phyloP scores from a whole-genome alignment of 2,113 vertebrate genomes.

The Oreotragus oreotragus region DNA sequence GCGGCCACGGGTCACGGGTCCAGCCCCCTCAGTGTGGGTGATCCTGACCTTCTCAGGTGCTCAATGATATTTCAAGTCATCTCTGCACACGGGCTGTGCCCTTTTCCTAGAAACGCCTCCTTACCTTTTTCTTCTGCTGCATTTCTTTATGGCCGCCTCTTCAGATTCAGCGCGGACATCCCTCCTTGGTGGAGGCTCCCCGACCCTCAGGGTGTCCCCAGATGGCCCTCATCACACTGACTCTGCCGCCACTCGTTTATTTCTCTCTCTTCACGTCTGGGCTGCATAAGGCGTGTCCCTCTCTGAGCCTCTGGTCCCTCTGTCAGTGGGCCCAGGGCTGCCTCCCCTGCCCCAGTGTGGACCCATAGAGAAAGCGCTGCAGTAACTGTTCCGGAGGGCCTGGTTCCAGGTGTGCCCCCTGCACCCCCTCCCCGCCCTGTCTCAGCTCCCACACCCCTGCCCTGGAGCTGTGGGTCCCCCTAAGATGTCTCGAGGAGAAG shows the following conservation, averaged over 20 bases:
- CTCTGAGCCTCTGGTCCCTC: background rate
- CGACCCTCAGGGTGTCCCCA: accelerated
- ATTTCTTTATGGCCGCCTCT: background rate
- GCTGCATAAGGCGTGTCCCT: accelerated
- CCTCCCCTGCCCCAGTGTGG: background rate
- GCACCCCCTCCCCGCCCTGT: accelerated
- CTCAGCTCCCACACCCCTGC: background rate
- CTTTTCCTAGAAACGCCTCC: background rate
- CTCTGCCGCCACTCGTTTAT: accelerated
- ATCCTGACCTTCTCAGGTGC: background rate
- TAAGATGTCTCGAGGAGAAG: background rate
- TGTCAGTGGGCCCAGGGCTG: too few relatives aligned
- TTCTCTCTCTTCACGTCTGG: accelerated
- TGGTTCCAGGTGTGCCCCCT: accelerated
- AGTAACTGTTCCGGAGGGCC: background rate
- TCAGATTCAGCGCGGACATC: accelerated
- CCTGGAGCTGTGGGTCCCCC: background rate
- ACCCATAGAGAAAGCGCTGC: background rate
- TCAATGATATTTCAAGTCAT: background rate
- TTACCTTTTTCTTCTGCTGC: background rate
- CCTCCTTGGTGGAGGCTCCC: background rate
- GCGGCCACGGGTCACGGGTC: accelerated
- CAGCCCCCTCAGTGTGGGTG: too few relatives aligned
- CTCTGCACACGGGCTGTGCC: background rate
- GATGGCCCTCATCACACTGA: accelerated